Evolutionary conservation across 2,797 vertebrate species (phyloP).

Genomic region (Cynopterus sphinx): DNA sequence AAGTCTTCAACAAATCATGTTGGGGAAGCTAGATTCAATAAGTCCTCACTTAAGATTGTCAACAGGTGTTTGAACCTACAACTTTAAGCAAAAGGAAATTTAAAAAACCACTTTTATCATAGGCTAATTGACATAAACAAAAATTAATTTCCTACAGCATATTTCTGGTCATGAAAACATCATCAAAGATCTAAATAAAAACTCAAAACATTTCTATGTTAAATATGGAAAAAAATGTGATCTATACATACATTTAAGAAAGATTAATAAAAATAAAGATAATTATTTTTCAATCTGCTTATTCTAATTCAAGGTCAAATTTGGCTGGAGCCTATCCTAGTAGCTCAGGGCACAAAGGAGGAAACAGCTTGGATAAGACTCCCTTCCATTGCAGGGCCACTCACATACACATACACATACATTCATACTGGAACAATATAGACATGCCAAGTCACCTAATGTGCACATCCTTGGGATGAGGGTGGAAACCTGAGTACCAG

Average conservation of each 20-base stretch:
- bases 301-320: not conserved
- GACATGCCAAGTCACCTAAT: no score
- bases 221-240: not conserved
- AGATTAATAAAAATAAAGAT: not conserved
- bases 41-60: not conserved
- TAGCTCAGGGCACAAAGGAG: not conserved
- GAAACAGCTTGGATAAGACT: not conserved
- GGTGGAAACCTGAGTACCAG: not conserved
- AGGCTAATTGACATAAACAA: no score
- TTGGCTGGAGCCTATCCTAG: not conserved
- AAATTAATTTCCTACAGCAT: no score
- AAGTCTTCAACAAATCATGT: not conserved
- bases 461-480: not conserved
- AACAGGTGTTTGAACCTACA: not conserved
- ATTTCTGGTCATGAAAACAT: no score
- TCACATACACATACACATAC: not conserved
- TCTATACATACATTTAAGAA: not conserved
- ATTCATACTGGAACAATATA: no score
- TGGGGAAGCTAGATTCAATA: not conserved
- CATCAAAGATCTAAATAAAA: not conserved
- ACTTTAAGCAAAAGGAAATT: no score
- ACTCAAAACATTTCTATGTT: not conserved
- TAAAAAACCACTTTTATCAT: no score
- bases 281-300: not conserved
- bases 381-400: not conserved